Evolutionary conservation across 2,113 vertebrate species (phyloP).

Genomic region (Nothoprocta pentlandii): DNA sequence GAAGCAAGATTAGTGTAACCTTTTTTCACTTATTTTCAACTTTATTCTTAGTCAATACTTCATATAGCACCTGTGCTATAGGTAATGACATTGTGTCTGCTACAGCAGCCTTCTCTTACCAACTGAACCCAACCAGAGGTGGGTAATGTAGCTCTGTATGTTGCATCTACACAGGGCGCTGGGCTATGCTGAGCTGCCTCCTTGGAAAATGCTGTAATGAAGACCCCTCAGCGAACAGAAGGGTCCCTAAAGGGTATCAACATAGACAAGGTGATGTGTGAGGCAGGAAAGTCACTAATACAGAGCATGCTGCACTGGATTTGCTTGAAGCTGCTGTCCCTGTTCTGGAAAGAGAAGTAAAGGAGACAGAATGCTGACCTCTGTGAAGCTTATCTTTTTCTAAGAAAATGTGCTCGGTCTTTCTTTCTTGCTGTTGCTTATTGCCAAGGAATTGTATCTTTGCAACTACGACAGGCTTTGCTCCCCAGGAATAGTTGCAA

Average conservation of each 20-base stretch:
- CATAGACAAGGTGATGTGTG: background rate
- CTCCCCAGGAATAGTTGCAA: conserved; percentile 55
- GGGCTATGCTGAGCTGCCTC: conserved; percentile 24
- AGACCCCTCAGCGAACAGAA: background rate
- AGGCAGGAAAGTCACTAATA: background rate
- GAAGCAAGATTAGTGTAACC: background rate
- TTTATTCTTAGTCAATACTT: background rate
- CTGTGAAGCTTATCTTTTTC: conserved; percentile 14
- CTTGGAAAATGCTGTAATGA: conserved; percentile 43
- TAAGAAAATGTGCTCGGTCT: conserved; percentile 53
- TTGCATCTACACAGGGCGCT: background rate
- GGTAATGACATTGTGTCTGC: background rate
- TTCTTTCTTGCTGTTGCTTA: conserved; percentile 63
- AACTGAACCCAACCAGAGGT: background rate
- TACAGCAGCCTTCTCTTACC: background rate
- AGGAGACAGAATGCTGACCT: conserved; percentile 60
- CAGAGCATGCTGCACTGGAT: background rate
- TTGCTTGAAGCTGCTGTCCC: conserved; percentile 37
- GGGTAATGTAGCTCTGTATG: background rate
- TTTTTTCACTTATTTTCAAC: background rate
- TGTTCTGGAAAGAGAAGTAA: conserved; percentile 29
- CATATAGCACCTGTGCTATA: background rate
- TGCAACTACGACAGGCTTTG: conserved; percentile 50
- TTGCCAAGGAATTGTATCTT: conserved; percentile 53
- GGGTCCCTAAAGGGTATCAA: background rate